Evolutionary conservation across 2,888 invertebrate genomes (phyloP).

Genomic region (Nemoura dubitans): DNA sequence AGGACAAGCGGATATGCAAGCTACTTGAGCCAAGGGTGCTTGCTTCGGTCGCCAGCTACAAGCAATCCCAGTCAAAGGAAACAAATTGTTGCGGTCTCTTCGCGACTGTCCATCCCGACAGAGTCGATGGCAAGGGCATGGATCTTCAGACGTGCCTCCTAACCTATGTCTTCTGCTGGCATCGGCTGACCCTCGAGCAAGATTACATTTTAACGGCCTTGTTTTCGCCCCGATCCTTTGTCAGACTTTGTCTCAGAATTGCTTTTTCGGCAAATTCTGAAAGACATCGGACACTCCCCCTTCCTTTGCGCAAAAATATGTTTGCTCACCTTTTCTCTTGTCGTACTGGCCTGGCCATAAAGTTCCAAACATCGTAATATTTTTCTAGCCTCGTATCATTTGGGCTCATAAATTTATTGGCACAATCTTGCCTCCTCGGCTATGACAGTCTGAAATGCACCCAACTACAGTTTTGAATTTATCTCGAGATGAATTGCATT

Average conservation of each 20-base stretch:
- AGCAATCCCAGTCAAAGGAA: constrained; percentile 21
- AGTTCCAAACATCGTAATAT: neutral
- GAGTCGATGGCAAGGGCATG: neutral
- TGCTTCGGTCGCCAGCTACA: neutral
- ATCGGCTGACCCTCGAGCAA: neutral
- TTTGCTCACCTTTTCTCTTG: constrained; percentile 35
- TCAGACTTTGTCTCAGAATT: constrained; percentile 24
- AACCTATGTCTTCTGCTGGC: neutral
- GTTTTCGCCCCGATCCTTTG: constrained; percentile 43
- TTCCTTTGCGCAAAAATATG: constrained; percentile 34
- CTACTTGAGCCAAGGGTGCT: neutral
- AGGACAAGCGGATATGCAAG: neutral
- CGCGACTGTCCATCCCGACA: neutral
- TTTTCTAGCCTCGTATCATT: neutral
- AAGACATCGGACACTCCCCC: constrained; percentile 32
- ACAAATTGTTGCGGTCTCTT: constrained; percentile 23
- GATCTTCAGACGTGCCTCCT: too few relatives aligned
- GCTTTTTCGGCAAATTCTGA: constrained; percentile 39
- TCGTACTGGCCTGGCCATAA: neutral
- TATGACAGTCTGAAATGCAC: neutral
- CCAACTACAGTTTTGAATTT: neutral
- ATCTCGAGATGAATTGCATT: neutral
- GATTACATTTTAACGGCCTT: constrained; percentile 47
- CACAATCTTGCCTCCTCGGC: neutral
- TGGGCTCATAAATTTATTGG: neutral